phyloP scores from a whole-genome alignment of 2,888 invertebrate genomes.

The Andrena hattorfiana region DNA sequence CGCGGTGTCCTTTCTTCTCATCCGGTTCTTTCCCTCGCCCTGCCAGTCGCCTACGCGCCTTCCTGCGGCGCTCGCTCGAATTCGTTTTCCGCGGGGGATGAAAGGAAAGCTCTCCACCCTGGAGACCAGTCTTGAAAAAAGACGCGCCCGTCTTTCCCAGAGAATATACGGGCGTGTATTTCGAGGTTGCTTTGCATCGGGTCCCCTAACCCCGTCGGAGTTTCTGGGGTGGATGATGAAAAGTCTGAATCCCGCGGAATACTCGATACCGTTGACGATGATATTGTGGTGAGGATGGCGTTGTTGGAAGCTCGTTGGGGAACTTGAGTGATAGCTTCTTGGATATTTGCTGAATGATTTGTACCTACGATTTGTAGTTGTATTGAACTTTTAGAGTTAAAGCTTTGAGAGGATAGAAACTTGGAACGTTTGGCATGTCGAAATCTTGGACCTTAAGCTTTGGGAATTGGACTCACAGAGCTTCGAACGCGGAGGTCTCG shows the following conservation, averaged over 20 bases:
- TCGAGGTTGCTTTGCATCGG: constrained; percentile 29
- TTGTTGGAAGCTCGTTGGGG: not conserved
- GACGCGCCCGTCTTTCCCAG: constrained; percentile 39
- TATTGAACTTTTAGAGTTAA: too few relatives aligned
- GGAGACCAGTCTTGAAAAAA: constrained; percentile 37
- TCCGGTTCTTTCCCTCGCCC: not conserved
- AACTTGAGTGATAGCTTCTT: too few relatives aligned
- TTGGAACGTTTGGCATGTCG: too few relatives aligned
- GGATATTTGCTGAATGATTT: too few relatives aligned
- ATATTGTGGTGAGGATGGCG: not conserved
- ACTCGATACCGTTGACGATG: constrained; percentile 11
- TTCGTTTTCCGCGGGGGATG: constrained; percentile 65
- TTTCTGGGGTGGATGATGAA: constrained; percentile 7
- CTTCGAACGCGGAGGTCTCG: too few relatives aligned
- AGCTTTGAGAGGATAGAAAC: too few relatives aligned
- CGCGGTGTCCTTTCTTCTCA: constrained; percentile 18
- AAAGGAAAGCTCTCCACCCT: constrained; percentile 58
- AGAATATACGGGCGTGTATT: not conserved
- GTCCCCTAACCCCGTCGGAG: not conserved
- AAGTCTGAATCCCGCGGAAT: constrained; percentile 12
- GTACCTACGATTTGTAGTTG: too few relatives aligned
- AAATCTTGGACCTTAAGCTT: too few relatives aligned
- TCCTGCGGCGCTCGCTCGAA: constrained; percentile 38
- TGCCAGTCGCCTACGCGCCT: not conserved
- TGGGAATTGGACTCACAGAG: too few relatives aligned